Evolutionary conservation across 2,888 invertebrate genomes (phyloP).

Genomic region (Drosophila monieri): DNA sequence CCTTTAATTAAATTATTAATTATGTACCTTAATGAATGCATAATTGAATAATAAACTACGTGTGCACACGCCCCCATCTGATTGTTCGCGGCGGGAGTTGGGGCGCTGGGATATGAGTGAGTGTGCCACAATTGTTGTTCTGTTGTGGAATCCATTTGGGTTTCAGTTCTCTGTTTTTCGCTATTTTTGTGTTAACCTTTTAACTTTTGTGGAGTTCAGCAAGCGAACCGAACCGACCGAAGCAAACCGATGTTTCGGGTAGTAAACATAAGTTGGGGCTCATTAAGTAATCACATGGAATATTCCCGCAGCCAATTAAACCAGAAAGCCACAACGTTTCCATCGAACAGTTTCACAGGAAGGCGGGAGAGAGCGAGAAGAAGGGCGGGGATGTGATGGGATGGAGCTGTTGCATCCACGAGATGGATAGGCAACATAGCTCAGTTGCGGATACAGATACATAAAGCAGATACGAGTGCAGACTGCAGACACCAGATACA

Average conservation of each 20-base stretch:
- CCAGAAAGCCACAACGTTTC: conserved; percentile 66
- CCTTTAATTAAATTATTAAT: conserved; percentile 76
- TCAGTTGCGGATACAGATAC: conserved; percentile 36
- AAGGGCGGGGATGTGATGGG: conserved; percentile 16
- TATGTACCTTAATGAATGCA: conserved; percentile 73
- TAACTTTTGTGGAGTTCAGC: conserved; percentile 67
- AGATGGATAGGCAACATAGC: conserved; percentile 62
- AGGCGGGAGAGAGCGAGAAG: neutral
- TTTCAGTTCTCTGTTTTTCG: conserved; percentile 26
- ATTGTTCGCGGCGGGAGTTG: neutral
- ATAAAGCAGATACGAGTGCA: conserved; percentile 39
- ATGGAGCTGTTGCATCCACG: conserved; percentile 24
- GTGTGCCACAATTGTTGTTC: conserved; percentile 32
- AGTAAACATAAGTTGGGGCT: conserved; percentile 74
- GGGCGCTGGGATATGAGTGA: neutral
- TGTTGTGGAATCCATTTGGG: conserved; percentile 27
- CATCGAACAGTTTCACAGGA: conserved; percentile 48
- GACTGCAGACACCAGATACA: conserved; percentile 55
- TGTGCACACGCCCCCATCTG: conserved; percentile 15
- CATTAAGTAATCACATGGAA: conserved; percentile 80
- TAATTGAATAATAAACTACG: conserved; percentile 77
- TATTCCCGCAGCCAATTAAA: conserved; percentile 80
- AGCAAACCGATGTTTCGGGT: conserved; percentile 42
- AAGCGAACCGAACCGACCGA: conserved; percentile 25
- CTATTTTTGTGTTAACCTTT: conserved; percentile 68